Percentiles rank a stretch among this genome's conserved stretches.
These are phyloP conservation scores for Agelaius phoeniceus DNA, from an alignment of 2,113 vertebrate species.

Conservation along the genomic window DNA sequence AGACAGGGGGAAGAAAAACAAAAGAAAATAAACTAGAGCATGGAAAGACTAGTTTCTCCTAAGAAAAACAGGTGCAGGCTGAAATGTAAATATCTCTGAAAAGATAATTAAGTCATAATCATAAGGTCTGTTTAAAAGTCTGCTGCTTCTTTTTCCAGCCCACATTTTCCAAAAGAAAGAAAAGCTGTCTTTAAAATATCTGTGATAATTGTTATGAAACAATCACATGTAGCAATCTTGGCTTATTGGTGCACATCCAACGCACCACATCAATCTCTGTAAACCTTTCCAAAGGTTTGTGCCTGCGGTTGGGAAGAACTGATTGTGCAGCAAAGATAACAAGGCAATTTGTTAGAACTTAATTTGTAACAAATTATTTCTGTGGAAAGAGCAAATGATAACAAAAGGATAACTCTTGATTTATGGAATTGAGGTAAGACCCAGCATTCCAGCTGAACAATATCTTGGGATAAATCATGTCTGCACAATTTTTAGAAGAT, in stretches of 20 bases:
- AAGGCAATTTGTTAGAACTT: neutral
- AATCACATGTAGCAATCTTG: neutral
- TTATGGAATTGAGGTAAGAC: neutral
- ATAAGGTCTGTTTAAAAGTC: neutral
- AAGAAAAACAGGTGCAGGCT: neutral
- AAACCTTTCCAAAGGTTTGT: neutral
- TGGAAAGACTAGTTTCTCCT: neutral
- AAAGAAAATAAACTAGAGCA: neutral
- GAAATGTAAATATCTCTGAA: neutral
- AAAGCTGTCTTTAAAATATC: conserved; percentile 6
- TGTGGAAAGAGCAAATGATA: neutral
- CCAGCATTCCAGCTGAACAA: neutral
- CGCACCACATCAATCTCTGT: neutral
- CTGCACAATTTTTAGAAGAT: neutral
- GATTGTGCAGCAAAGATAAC: neutral
- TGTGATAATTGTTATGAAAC: neutral
- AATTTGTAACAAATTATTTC: neutral
- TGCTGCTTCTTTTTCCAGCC: neutral
- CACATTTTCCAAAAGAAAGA: neutral
- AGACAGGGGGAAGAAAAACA: neutral
- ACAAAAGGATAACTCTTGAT: neutral
- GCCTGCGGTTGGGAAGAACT: neutral
- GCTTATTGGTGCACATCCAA: neutral
- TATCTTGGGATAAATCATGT: neutral
- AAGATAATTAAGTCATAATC: neutral